These are phyloP conservation scores for Daktulosphaira vitifoliae DNA, from an alignment of 1,140 invertebrate genomes.

Conservation along the genomic window DNA sequence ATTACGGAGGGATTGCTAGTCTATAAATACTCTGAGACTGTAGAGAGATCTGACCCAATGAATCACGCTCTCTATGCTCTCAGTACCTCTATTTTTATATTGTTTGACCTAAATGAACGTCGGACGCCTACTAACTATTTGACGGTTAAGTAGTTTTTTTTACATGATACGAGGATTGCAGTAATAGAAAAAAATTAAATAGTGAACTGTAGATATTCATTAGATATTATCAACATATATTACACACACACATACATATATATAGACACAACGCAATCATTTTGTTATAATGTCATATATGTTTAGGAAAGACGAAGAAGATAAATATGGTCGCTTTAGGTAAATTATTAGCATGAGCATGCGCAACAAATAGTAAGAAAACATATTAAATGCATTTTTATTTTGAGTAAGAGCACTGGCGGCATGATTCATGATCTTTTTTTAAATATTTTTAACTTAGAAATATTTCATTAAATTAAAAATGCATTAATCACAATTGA, in stretches of 20 bases:
- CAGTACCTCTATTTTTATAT: constrained; percentile 18
- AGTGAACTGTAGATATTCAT: no score
- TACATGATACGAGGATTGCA: no score
- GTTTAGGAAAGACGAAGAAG: constrained; percentile 28
- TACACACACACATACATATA: no score
- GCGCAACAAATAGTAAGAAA: no score
- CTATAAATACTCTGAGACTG: constrained; percentile 10
- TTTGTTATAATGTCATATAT: no score
- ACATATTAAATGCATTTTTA: no score
- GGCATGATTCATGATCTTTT: constrained; percentile 5
- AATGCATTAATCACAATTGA: no score
- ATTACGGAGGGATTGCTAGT: not conserved
- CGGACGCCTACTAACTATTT: not conserved
- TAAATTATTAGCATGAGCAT: constrained; percentile 7
- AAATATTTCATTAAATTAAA: no score
- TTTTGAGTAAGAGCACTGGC: not conserved
- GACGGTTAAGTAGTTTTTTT: not conserved
- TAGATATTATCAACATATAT: no score
- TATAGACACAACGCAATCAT: no score
- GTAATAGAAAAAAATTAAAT: no score
- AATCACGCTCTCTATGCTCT: not conserved
- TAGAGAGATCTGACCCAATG: not conserved
- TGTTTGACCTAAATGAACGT: constrained; percentile 20
- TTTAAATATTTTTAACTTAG: no score
- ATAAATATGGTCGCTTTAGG: constrained; percentile 28